Conservation (phyloP, 2,797 vertebrate genomes). For the Melopsittacus undulatus region DNA sequence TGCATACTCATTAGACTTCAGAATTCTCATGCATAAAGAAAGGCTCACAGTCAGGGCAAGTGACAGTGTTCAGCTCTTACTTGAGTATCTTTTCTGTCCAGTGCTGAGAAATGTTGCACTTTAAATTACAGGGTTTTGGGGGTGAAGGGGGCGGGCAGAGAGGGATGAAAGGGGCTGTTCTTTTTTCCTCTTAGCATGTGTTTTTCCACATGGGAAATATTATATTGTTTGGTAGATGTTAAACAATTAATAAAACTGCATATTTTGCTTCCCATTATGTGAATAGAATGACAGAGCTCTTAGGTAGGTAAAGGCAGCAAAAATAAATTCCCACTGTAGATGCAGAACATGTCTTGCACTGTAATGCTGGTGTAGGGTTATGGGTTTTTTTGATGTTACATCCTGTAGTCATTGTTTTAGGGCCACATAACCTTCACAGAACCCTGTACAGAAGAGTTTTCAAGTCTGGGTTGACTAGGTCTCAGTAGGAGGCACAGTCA, state of each 20-base stretch:
- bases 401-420: neutral
- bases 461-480: neutral
- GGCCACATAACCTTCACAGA: neutral
- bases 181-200: neutral
- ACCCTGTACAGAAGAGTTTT: neutral
- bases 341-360: neutral
- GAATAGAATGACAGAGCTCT: neutral
- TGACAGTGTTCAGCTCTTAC: neutral
- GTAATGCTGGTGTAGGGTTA: neutral
- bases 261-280: conserved; percentile 9
- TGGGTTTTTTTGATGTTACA: neutral
- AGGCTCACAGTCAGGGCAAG: conserved; percentile 16
- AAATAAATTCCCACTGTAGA: neutral
- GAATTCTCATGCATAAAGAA: conserved; percentile 35
- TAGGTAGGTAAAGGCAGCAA: neutral
- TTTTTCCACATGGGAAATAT: neutral
- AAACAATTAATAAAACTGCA: conserved; percentile 4
- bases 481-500: neutral
- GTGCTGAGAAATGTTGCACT: neutral
- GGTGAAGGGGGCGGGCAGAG: fast-evolving
- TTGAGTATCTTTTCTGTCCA: neutral
- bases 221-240: neutral
- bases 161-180: neutral
- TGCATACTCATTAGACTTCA: conserved; percentile 43
- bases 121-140: neutral